A percentile compares a stretch with the other conserved stretches of the same genome.
Evolutionary conservation across 2,888 invertebrate genomes (phyloP).

Genomic region (Orgyia antiqua): DNA sequence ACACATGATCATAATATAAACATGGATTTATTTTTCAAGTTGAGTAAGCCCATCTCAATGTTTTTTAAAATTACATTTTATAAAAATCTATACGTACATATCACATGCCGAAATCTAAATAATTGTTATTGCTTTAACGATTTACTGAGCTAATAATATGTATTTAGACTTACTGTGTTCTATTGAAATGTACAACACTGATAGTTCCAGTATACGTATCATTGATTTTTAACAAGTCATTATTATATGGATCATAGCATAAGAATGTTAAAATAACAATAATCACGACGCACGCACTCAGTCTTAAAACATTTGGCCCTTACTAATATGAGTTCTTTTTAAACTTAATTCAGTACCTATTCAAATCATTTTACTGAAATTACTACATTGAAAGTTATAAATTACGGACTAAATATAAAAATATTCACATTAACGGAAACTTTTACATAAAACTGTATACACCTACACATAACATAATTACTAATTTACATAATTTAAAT

Average conservation of each 20-base stretch:
- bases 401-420: slow-evolving; percentile 27
- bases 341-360: slow-evolving; percentile 33
- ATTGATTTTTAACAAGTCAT: slow-evolving; percentile 11
- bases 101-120: slow-evolving; percentile 21
- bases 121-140: slow-evolving; percentile 20
- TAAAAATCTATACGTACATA: slow-evolving; percentile 23
- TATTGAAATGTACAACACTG: slow-evolving; percentile 8
- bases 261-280: slow-evolving; percentile 25
- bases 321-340: slow-evolving; percentile 62
- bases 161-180: background rate
- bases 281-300: slow-evolving; percentile 62
- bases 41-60: slow-evolving; percentile 46
- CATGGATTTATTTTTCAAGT: slow-evolving; percentile 58
- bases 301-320: slow-evolving; percentile 76
- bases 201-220: slow-evolving; percentile 4
- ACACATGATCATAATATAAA: slow-evolving; percentile 52
- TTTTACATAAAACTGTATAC: slow-evolving; percentile 39
- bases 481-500: slow-evolving; percentile 45
- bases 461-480: slow-evolving; percentile 17
- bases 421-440: slow-evolving; percentile 47
- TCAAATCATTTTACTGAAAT: slow-evolving; percentile 8
- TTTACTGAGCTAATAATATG: slow-evolving; percentile 4
- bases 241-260: slow-evolving; percentile 14
- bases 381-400: slow-evolving; percentile 27
- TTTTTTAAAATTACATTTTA: slow-evolving; percentile 34